These are phyloP conservation scores for Cepphus grylle DNA, from an alignment of 2,113 vertebrate genomes.

Conservation along the genomic window DNA sequence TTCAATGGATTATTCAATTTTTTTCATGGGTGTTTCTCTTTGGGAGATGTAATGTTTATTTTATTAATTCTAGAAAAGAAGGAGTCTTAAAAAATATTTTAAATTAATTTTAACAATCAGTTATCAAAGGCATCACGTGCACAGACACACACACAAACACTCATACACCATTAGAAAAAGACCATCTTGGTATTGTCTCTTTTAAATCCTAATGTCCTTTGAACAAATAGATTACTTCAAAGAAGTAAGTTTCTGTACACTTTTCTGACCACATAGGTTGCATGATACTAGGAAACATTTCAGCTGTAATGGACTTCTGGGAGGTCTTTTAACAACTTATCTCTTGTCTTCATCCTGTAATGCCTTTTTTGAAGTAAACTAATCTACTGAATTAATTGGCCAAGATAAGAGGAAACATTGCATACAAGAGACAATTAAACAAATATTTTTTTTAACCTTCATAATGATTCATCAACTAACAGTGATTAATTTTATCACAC, in stretches of 20 bases:
- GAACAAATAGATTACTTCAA: background rate
- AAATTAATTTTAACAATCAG: background rate
- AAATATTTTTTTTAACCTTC: background rate
- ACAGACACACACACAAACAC: background rate
- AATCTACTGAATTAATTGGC: background rate
- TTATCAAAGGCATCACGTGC: background rate
- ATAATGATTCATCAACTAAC: background rate
- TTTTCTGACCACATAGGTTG: background rate
- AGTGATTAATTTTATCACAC: background rate
- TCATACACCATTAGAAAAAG: background rate
- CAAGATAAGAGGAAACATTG: background rate
- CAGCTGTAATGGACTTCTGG: background rate
- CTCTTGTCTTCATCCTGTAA: background rate
- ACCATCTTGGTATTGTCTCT: background rate
- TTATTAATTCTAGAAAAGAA: background rate
- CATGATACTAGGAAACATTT: background rate
- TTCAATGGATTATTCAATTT: background rate
- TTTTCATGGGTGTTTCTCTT: background rate
- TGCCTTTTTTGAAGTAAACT: background rate
- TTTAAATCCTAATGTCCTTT: background rate
- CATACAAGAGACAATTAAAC: background rate
- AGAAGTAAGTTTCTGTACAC: background rate
- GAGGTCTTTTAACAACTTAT: background rate
- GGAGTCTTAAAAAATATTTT: background rate
- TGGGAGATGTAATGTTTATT: rapidly evolving